These are phyloP conservation scores for Cisticola juncidis DNA, from an alignment of 2,113 vertebrate species.

Conservation along the genomic window DNA sequence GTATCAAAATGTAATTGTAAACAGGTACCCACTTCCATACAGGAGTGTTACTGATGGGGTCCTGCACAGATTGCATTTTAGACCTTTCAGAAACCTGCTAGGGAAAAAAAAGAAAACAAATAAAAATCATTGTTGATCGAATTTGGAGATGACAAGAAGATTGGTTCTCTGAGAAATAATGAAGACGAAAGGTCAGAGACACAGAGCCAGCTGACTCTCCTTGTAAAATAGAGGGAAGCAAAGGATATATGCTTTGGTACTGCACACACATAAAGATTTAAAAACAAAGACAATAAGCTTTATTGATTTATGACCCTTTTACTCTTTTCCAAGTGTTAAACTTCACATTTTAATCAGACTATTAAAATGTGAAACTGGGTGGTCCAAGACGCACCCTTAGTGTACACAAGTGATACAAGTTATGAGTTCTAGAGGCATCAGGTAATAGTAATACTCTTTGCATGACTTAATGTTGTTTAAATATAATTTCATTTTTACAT, in stretches of 20 bases:
- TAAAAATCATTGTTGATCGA: not conserved
- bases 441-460: not conserved
- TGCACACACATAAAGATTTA: not conserved
- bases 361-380: not conserved
- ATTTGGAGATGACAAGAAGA: conserved; percentile 50
- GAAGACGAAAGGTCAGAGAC: conserved; percentile 28
- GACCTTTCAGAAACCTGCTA: not conserved
- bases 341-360: not conserved
- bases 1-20: conserved; percentile 33
- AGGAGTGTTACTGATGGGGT: not conserved
- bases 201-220: not conserved
- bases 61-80: not conserved
- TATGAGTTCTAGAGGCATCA: not conserved
- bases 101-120: not conserved
- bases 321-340: not conserved
- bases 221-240: not conserved
- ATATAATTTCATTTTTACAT: not conserved
- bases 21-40: not conserved
- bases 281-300: not conserved
- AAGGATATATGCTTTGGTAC: not conserved
- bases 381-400: not conserved
- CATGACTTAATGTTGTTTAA: not conserved
- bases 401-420: not conserved
- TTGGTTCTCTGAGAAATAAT: conserved; percentile 29
- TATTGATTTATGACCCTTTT: not conserved